Conservation (phyloP, 2,797 vertebrate species). For the Dromococcyx pavoninus region DNA sequence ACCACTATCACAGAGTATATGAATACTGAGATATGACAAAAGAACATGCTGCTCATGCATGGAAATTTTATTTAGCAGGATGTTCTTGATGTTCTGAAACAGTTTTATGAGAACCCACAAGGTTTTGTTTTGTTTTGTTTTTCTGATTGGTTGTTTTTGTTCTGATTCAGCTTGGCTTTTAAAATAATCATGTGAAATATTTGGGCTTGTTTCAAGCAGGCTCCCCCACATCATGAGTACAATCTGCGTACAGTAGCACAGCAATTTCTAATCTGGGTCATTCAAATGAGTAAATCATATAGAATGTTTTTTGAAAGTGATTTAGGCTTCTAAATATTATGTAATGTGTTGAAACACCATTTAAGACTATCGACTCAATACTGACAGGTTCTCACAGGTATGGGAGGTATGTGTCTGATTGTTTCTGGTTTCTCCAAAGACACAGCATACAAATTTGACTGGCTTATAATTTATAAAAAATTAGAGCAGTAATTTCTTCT, state of each 20-base stretch:
- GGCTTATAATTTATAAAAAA: too few relatives aligned
- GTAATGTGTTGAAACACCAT: background rate
- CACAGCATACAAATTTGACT: too few relatives aligned
- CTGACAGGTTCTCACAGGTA: background rate
- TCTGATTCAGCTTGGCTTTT: background rate
- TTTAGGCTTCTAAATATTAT: background rate
- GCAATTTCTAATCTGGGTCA: background rate
- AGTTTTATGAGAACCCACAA: background rate
- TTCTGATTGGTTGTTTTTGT: background rate
- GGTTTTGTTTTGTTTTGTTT: background rate
- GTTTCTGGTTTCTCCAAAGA: too few relatives aligned
- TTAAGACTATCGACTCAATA: background rate
- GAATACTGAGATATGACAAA: background rate
- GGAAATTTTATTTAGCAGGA: background rate
- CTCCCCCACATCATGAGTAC: background rate
- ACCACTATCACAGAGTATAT: background rate
- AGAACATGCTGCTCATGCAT: background rate
- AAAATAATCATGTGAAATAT: background rate
- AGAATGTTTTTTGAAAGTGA: background rate
- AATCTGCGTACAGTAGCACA: background rate
- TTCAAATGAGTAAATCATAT: background rate
- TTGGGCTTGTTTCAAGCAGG: accelerated
- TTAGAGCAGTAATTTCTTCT: too few relatives aligned
- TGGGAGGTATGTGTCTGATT: too few relatives aligned
- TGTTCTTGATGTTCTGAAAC: background rate